Percentiles rank a stretch among this genome's conserved stretches.
Conservation (phyloP, 30 jellyfish, hydroid and myxozoan genomes). For the Aurelia sp. region DNA sequence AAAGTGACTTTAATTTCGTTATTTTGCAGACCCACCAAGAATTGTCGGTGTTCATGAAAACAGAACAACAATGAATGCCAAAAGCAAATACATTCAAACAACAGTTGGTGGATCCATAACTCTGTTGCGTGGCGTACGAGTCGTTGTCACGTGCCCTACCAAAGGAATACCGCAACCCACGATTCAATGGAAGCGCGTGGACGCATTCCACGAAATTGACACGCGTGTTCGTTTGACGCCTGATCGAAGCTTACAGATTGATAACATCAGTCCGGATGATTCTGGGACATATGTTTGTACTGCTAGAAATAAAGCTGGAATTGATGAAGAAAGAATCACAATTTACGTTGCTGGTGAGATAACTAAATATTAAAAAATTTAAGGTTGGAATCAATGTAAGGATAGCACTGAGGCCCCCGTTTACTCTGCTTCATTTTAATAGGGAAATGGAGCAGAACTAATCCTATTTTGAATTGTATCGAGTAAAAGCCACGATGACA, state of each 20-base stretch:
- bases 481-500: too few relatives aligned
- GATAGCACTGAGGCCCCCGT: background rate
- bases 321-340: constrained; percentile 2
- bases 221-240: constrained; percentile 71
- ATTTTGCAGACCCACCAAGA: constrained; percentile 63
- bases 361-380: too few relatives aligned
- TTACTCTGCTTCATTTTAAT: background rate
- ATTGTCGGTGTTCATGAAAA: constrained; percentile 21
- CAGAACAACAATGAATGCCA: constrained; percentile 41
- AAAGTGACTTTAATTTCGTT: background rate
- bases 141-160: constrained; percentile 69
- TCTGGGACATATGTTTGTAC: constrained; percentile 69
- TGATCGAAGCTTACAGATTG: constrained; percentile 46
- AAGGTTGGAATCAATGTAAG: too few relatives aligned
- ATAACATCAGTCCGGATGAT: constrained; percentile 34
- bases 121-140: constrained; percentile 46
- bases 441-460: background rate
- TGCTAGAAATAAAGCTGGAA: constrained; percentile 72
- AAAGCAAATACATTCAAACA: constrained; percentile 21
- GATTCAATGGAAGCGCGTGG: constrained; percentile 59
- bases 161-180: constrained; percentile 66
- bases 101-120: constrained; percentile 69
- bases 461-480: background rate
- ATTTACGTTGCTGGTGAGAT: constrained; percentile 66
- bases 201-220: constrained; percentile 64